Percentiles rank a stretch among this genome's conserved stretches.
Conservation (phyloP, 2,113 vertebrate genomes). For the Ctenomys sociabilis region DNA sequence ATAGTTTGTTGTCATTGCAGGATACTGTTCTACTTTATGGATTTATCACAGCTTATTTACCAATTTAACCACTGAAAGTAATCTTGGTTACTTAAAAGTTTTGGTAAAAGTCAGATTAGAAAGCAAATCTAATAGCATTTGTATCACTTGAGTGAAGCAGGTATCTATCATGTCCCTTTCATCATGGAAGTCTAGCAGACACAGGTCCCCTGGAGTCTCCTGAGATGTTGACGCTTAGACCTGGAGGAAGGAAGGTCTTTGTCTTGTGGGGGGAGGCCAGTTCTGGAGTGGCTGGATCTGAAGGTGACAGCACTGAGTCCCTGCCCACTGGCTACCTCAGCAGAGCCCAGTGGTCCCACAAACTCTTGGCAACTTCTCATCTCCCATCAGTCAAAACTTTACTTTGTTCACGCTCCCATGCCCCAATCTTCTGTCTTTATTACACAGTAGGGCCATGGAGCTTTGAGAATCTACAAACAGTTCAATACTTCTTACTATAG, state of each 20-base stretch:
- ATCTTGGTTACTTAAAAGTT: background rate
- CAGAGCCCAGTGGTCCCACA: background rate
- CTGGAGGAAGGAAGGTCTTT: too few relatives aligned
- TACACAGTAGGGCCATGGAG: background rate
- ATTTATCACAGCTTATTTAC: background rate
- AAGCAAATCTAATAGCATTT: slow-evolving; percentile 21
- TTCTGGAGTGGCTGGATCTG: background rate
- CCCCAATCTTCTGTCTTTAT: background rate
- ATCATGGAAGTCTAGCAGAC: background rate
- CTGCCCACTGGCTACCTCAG: background rate
- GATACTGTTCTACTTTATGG: background rate
- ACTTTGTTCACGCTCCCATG: background rate
- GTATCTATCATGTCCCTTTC: background rate
- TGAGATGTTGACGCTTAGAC: background rate
- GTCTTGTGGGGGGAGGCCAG: background rate
- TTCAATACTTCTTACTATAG: background rate
- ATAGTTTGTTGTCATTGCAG: background rate
- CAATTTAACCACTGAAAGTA: background rate
- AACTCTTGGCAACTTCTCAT: background rate
- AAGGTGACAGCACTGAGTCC: background rate
- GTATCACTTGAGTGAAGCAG: background rate
- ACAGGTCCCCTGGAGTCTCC: background rate
- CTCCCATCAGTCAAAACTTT: background rate
- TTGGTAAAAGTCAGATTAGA: background rate
- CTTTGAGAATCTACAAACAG: background rate